Base-by-base conservation (phyloP, 2,888 invertebrate species). In the Netelia inedita region DNA sequence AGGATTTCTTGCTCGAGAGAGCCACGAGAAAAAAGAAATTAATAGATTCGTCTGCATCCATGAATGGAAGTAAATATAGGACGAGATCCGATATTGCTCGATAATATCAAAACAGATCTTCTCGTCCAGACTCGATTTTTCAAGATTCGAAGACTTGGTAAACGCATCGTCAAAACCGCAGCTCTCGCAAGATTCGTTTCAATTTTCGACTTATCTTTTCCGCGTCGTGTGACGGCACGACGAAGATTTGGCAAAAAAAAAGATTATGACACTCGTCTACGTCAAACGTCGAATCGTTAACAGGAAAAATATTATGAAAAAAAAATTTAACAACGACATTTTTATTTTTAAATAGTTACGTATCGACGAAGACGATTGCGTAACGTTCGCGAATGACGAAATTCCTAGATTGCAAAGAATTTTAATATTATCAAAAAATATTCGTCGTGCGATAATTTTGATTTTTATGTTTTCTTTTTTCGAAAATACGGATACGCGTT, bases 1-100 rank as follows among this genome's bases (percentile, higher is more conserved):
- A 65, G 69, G 55, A 75, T 65, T 68, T 63, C 73, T 28, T 16
- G 43, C n/a, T 68, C 19, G n/a, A 35, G 53, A 35, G 14, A 61
- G 28, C 50, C n/a, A 68, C 19, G 21, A 35, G 53, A 53, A 41
- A 61, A 50, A 63, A 50, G 71, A 59, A 23, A 66, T 66, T 41
- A 23, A 55, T 23, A 28, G 3, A 28, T 63, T 46, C 28, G 41
- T 69, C 61, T 28, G 59, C n/a, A 28, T 71, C 71, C 11, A n/a
- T 50, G 59, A 50, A 41, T 69, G 69, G 59, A 23, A 9, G 35
- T 14, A 46, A 43, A 41, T 61, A 72, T 69, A 61, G 65, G 21
- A 53, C 53, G 53, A 65, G 19, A 16, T 65, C 63, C 11, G 28
- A 61, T 23, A 23, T 23, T 2, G 1, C 28, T 28, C 28, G 28